Conservation (phyloP, 2,797 vertebrate species). For the Todus mexicanus region DNA sequence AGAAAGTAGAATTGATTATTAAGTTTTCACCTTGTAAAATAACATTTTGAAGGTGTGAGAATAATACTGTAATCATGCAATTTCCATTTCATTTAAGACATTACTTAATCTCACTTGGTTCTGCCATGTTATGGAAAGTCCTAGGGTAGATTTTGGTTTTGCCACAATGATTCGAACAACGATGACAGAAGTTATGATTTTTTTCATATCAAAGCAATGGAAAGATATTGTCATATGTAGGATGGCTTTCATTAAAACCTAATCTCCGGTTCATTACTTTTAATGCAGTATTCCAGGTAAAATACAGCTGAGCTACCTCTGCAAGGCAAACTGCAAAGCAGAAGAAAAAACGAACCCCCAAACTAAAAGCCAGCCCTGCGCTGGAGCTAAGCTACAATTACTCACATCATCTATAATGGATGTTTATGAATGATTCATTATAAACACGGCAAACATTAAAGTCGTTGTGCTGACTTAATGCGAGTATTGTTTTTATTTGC, state of each 20-base stretch:
- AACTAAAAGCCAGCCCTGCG: not conserved
- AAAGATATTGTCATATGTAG: conserved; percentile 38
- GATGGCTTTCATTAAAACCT: conserved; percentile 35
- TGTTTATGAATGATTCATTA: conserved; percentile 24
- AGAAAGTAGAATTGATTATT: conserved; percentile 5
- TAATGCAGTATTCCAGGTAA: not conserved
- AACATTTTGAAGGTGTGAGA: conserved; percentile 30
- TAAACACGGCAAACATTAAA: not conserved
- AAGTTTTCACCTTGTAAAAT: conserved; percentile 26
- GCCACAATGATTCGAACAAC: conserved; percentile 68
- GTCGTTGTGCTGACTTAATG: not conserved
- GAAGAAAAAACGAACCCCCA: not conserved
- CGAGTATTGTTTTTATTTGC: not conserved
- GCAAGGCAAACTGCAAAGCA: conserved; percentile 4
- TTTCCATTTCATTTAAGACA: not conserved
- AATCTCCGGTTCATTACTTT: not conserved
- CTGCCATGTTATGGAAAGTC: not conserved
- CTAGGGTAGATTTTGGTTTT: conserved; percentile 65
- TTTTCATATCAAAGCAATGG: conserved; percentile 62
- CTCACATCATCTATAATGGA: not conserved
- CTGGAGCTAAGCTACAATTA: not conserved
- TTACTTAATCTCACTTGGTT: conserved; percentile 2
- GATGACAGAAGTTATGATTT: conserved; percentile 48
- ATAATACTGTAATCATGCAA: conserved; percentile 16
- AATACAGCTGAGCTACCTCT: conserved; percentile 22